A percentile compares a stretch with the other conserved stretches of the same genome.
Evolutionary conservation across 2,888 invertebrate species (phyloP).

Genomic region (Polyploca ridens): DNA sequence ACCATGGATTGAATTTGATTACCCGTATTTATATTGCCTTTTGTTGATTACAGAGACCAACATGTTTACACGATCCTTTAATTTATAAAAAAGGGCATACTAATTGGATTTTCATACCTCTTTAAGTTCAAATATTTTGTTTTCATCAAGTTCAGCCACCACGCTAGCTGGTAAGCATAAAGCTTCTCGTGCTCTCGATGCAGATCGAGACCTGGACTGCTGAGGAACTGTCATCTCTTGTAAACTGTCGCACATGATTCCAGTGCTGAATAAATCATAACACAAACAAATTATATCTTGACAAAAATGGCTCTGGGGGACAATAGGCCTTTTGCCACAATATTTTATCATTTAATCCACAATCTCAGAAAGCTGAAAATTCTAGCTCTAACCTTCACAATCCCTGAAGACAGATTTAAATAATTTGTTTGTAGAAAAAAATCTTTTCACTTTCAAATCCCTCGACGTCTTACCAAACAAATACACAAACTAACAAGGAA

Average conservation of each 20-base stretch:
- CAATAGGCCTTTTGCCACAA: neutral
- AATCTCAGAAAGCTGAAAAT: conserved; percentile 1
- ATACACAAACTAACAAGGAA: too few species aligned
- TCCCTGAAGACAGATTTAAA: neutral
- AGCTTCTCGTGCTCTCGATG: conserved; percentile 69
- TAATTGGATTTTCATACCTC: conserved; percentile 71
- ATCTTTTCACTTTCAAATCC: neutral
- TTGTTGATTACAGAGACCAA: too few species aligned
- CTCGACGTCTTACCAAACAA: neutral
- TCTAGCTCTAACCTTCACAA: neutral
- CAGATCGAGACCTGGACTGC: conserved; percentile 65
- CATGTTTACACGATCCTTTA: too few species aligned
- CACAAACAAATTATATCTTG: neutral
- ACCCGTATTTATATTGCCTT: neutral
- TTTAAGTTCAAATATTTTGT: conserved; percentile 86
- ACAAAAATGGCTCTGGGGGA: neutral
- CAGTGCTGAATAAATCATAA: conserved; percentile 36
- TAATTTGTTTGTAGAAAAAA: neutral
- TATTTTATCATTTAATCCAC: neutral
- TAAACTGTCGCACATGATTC: conserved; percentile 59
- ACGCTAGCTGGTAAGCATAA: conserved; percentile 75
- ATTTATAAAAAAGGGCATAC: neutral
- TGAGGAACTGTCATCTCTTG: conserved; percentile 54
- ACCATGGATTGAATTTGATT: neutral
- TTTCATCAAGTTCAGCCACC: conserved; percentile 84